A percentile compares a stretch with the other conserved stretches of the same genome.
phyloP scores from a whole-genome alignment of 2,113 vertebrate genomes.

The Sminthopsis crassicaudata region DNA sequence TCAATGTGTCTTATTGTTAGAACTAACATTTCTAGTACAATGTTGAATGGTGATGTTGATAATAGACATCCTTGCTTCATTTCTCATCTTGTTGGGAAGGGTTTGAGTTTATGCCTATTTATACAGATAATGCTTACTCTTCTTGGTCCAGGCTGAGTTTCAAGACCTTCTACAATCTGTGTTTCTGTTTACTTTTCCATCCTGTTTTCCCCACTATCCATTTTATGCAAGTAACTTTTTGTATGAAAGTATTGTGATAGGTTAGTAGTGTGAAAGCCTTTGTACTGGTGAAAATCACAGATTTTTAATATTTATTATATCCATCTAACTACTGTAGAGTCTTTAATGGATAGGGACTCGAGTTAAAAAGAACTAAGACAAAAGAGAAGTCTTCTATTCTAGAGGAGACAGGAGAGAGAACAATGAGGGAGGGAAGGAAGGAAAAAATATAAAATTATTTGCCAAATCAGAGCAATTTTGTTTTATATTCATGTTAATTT shows the following conservation, averaged over 20 bases:
- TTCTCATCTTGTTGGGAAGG: no score
- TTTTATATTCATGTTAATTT: not conserved
- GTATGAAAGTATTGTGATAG: not conserved
- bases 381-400: not conserved
- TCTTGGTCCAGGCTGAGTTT: no score
- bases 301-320: not conserved
- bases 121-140: no score
- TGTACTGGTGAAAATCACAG: not conserved
- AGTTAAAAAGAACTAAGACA: not conserved
- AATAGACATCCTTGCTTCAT: no score
- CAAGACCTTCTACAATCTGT: no score
- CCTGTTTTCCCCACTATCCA: no score
- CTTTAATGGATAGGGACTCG: not conserved
- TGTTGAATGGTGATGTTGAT: no score
- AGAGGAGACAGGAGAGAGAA: not conserved
- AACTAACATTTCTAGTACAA: no score
- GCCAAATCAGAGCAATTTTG: not conserved
- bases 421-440: not conserved
- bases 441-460: not conserved
- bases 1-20: no score
- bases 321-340: not conserved
- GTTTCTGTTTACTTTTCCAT: no score
- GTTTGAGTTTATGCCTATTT: no score
- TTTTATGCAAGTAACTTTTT: no score
- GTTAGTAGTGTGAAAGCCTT: not conserved